phyloP scores from a whole-genome alignment of 2,888 invertebrate genomes.

The Dione juno region DNA sequence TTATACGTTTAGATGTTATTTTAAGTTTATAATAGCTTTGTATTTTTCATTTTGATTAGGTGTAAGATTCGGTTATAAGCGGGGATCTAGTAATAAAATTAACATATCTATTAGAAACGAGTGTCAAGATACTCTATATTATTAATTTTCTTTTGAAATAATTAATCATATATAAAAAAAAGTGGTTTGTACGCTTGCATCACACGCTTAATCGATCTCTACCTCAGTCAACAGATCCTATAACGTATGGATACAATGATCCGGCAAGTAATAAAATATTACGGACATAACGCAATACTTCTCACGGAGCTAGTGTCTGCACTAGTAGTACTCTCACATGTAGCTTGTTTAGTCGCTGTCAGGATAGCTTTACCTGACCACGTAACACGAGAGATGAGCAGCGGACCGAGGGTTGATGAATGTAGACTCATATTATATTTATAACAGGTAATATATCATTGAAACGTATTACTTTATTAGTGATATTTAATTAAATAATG shows the following conservation, averaged over 20 bases:
- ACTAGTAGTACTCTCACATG: too few species aligned
- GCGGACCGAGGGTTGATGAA: constrained; percentile 33
- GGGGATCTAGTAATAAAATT: too few species aligned
- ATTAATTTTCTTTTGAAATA: too few species aligned
- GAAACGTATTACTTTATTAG: neutral
- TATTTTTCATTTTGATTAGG: too few species aligned
- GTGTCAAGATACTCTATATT: too few species aligned
- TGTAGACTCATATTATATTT: constrained; percentile 7
- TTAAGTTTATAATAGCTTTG: too few species aligned
- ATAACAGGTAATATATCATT: neutral
- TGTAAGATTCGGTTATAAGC: too few species aligned
- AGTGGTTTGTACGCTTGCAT: neutral
- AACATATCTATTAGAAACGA: too few species aligned
- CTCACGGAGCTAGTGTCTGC: constrained; percentile 36
- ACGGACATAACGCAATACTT: constrained; percentile 35
- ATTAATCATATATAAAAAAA: too few species aligned
- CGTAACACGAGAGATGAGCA: constrained; percentile 39
- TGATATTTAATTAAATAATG: neutral
- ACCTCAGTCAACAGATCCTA: constrained; percentile 10
- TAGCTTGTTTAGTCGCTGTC: neutral
- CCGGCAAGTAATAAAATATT: constrained; percentile 30
- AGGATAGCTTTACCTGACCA: constrained; percentile 34
- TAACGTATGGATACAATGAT: neutral
- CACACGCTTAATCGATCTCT: neutral
- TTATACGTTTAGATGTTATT: too few species aligned